Base-by-base conservation (phyloP, 2,113 vertebrate species). In the Microcebus griseorufus region DNA sequence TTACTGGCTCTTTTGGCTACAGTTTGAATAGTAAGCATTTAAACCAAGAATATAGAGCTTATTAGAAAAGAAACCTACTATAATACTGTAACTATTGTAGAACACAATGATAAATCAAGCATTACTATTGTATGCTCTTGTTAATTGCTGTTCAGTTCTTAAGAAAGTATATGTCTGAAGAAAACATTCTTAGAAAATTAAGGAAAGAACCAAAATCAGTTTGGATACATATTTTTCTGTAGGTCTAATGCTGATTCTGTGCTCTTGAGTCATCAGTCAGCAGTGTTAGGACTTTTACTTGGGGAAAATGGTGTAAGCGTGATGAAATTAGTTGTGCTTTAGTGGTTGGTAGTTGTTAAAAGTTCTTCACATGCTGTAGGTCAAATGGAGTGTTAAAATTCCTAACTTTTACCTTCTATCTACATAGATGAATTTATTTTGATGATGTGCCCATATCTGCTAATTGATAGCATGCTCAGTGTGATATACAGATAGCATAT, bases 271-370 rank as follows among this genome's bases (percentile, higher is more conserved):
- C 48, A 48, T 85, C 48, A n/a, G 27, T 75, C 45, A 58, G 75
- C 78, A 85, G 16, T 81, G 80, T 94, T 92, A 83, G 86, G 34
- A 37, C 37, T 62, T 92, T 78, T 37, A 88, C 70, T 93, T 81
- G 58, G 81, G 37, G 32, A 65, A 64, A 78, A 25, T 23, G 20
- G 16, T 90, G 86, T 60, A n/a, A 58, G 6, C 27, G n/a, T 94
- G 81, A 58, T 80, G 85, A 81, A 92, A 78, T 96, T 85, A 94
- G 83, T 93, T 95, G 83, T 75, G 58, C 70, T 70, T 75, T 87
- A 37, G 42, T 79, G 39, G 14, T 89, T 90, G 65, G 7, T 22
- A 83, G 1, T 87, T 87, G 25, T 72, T 67, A 22, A 20, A 72
- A 89, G 53, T 96, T 95, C 60, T 93, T 94, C 69, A 60, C 37